A percentile compares a stretch with the other conserved stretches of the same genome.
phyloP scores from a whole-genome alignment of 2,888 invertebrate species.

The Cyclophora punctaria region DNA sequence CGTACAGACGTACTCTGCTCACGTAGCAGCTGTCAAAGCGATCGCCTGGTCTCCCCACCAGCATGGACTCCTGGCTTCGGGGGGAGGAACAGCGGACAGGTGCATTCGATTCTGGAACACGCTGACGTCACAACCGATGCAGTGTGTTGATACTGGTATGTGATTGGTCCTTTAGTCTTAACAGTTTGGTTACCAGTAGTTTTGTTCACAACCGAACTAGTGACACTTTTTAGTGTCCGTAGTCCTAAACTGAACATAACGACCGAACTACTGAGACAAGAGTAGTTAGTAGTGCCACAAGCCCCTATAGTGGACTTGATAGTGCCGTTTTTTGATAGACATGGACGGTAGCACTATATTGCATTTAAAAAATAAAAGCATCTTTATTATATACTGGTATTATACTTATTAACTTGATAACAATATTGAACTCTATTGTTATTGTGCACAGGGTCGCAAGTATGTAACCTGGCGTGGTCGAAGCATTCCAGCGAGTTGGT shows the following conservation, averaged over 20 bases:
- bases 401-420: not conserved
- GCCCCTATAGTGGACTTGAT: too few relatives aligned
- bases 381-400: not conserved
- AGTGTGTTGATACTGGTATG: constrained; percentile 94
- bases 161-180: too few relatives aligned
- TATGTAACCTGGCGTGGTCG: constrained; percentile 99
- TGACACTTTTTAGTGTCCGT: too few relatives aligned
- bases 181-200: too few relatives aligned
- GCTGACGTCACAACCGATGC: constrained; percentile 97
- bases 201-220: too few relatives aligned
- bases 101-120: constrained; percentile 99
- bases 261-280: too few relatives aligned
- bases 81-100: constrained; percentile 99
- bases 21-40: constrained; percentile 98
- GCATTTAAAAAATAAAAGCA: not conserved
- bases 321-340: too few relatives aligned
- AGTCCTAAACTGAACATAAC: too few relatives aligned
- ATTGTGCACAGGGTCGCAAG: constrained; percentile 86
- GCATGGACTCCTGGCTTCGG: constrained; percentile 95
- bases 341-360: constrained; percentile 1
- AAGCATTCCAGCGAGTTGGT: constrained; percentile 98
- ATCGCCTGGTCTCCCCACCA: constrained; percentile 99
- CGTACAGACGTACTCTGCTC: constrained; percentile 96
- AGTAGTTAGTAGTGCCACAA: too few relatives aligned
- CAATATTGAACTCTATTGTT: not conserved